Percentiles rank a stretch among this genome's conserved stretches.
These are phyloP conservation scores for human (Homo sapiens) DNA, from an alignment of 2,113 vertebrate species.

Conservation along the genomic window DNA sequence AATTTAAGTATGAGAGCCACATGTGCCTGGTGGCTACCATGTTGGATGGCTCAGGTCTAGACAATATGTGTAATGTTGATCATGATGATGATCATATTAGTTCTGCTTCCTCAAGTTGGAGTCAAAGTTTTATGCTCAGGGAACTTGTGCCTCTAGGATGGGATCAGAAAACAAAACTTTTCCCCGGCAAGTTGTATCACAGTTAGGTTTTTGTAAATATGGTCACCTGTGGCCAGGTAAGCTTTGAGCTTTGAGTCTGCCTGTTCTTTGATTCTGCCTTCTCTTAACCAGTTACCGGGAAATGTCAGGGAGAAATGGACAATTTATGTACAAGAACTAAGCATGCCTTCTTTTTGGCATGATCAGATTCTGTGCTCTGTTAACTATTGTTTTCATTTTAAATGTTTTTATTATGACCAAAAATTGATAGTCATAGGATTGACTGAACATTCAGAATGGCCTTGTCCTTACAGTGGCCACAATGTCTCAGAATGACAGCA, in stretches of 20 bases:
- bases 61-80: background rate
- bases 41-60: background rate
- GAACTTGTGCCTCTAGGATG: background rate
- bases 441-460: background rate
- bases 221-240: background rate
- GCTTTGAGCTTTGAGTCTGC: background rate
- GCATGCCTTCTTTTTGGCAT: background rate
- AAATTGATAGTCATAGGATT: background rate
- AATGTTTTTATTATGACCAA: background rate
- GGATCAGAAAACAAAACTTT: background rate
- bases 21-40: background rate
- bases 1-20: background rate
- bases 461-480: background rate
- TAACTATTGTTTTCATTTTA: background rate
- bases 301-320: background rate
- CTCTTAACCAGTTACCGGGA: background rate
- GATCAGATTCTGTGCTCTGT: background rate
- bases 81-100: background rate
- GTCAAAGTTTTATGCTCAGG: background rate
- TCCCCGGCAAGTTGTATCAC: background rate
- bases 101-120: background rate
- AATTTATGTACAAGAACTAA: background rate
- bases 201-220: background rate
- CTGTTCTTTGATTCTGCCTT: background rate
- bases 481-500: background rate